Conservation (phyloP, 2,888 invertebrate genomes). For the Hetaerina titia region DNA sequence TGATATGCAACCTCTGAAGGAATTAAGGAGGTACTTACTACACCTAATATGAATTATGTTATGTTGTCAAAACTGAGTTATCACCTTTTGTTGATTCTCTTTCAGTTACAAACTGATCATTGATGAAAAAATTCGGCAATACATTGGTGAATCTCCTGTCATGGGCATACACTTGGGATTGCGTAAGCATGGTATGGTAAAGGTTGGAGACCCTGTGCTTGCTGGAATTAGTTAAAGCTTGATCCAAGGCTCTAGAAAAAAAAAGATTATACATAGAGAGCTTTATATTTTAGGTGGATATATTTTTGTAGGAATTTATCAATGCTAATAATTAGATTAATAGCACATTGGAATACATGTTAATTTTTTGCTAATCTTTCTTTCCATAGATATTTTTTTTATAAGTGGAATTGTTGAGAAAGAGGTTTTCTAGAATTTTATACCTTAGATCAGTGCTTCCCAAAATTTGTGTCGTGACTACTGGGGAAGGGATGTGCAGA, state of each 20-base stretch:
- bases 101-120: conserved; percentile 64
- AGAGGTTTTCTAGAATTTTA: not conserved
- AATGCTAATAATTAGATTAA: not conserved
- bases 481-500: not conserved
- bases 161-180: conserved; percentile 66
- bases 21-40: conserved; percentile 78
- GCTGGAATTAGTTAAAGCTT: not conserved
- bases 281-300: conserved; percentile 5
- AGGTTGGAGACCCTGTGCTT: conserved; percentile 55
- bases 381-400: not conserved
- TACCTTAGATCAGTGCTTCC: not conserved
- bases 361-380: not conserved
- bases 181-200: conserved; percentile 39
- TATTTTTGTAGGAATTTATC: conserved; percentile 13
- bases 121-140: conserved; percentile 49
- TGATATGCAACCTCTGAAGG: conserved; percentile 79
- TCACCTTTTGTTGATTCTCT: not conserved
- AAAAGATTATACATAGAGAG: not conserved
- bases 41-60: too few relatives aligned
- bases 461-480: not conserved
- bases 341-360: not conserved
- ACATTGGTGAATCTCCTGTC: conserved; percentile 58
- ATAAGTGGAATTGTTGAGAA: not conserved
- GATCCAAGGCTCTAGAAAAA: not conserved
- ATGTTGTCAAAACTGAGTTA: not conserved